Base-by-base conservation (phyloP, 2,888 invertebrate species). In the Anagyrus pseudococci region DNA sequence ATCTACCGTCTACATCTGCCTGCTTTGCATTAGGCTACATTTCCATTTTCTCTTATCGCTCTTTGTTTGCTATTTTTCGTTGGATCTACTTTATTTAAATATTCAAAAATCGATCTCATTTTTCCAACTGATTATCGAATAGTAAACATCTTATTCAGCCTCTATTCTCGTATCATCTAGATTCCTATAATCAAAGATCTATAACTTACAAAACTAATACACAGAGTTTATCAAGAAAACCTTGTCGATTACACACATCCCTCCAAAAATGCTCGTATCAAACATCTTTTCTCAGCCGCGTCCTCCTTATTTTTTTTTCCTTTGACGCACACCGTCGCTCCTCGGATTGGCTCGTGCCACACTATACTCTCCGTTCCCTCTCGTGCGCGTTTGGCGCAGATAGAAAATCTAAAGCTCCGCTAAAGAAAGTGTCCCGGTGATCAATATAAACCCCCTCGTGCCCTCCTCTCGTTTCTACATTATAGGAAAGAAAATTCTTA, bases 381-480 rank as follows among this genome's bases (percentile, higher is more conserved):
- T 49, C 23, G 19, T 48, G 23, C 13, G 6, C 50, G n/a, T 55
- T 48, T 43, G 49, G 20, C 47, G 58, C 23, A 44, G 63, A 59
- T 59, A 59, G 58, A 64, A 59, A 64, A 52, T 59, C 58, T 52
- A 56, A 44, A 33, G 10, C 44, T 49, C 25, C 19, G 37, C 50
- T 23, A 47, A 29, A 57, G 62, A 54, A 48, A 53, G 43, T 53
- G 53, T 54, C 48, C 40, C 23, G 2, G 20, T 64, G 59, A 64
- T 59, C 59, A 33, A 64, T 59, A 64, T 56, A 53, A 33, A 15
- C n/a, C 25, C 26, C 25, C 55, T 56, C 25, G n/a, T 37, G 8
- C 17, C 7, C 10, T 19, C 26, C 15, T 37, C 29, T 37, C 33
- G 40, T n/a, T 15, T 4, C 41, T 6, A 4, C 8, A 13, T 6